A percentile compares a stretch with the other conserved stretches of the same genome.
Conservation (phyloP, 2,888 invertebrate species). For the Nymphalis urticae region DNA sequence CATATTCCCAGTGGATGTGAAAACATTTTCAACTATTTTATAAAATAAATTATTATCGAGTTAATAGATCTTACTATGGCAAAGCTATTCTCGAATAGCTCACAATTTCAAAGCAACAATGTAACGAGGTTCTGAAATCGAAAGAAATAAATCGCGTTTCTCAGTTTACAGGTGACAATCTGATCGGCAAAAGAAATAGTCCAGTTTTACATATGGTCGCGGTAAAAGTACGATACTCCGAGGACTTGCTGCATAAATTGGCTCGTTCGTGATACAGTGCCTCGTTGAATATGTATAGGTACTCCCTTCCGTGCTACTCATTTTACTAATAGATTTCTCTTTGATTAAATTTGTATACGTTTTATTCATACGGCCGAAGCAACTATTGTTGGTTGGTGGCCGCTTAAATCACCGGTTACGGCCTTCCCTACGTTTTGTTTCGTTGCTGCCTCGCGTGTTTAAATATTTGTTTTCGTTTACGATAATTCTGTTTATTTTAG, state of each 20-base stretch:
- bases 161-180: constrained; percentile 67
- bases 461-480: constrained; percentile 41
- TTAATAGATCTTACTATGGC: background rate
- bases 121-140: constrained; percentile 47
- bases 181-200: constrained; percentile 72
- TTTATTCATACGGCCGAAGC: constrained; percentile 76
- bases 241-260: constrained; percentile 78
- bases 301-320: constrained; percentile 82
- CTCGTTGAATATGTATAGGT: constrained; percentile 82
- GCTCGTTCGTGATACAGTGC: constrained; percentile 80
- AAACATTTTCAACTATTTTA: constrained; percentile 17
- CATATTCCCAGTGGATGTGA: background rate
- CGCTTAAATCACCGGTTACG: constrained; percentile 67
- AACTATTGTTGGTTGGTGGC: constrained; percentile 71
- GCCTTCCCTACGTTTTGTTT: constrained; percentile 53
- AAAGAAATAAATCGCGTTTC: constrained; percentile 50
- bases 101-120: constrained; percentile 43
- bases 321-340: constrained; percentile 82
- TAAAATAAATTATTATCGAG: background rate
- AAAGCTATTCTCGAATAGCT: constrained; percentile 27
- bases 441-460: constrained; percentile 35
- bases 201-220: constrained; percentile 77
- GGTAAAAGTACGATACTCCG: constrained; percentile 78
- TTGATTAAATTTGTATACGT: constrained; percentile 82
- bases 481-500: constrained; percentile 14